Conservation (phyloP, 2,797 vertebrate species). For the Anas bernieri region DNA sequence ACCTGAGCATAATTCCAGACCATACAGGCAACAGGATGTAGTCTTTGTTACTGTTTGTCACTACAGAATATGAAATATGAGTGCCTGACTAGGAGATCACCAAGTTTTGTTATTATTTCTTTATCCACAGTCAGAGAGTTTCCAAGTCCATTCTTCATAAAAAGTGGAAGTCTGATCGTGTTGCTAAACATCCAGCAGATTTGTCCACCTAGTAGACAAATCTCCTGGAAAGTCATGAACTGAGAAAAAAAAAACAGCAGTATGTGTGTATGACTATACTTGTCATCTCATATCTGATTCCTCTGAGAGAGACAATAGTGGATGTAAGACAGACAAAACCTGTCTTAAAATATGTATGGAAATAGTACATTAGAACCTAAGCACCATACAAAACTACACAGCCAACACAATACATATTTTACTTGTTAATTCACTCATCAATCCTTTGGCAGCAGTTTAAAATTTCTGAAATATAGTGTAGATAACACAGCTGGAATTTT, state of each 20-base stretch:
- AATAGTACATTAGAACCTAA: not conserved
- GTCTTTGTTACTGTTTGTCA: not conserved
- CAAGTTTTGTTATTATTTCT: not conserved
- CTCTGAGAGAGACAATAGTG: not conserved
- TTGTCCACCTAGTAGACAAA: not conserved
- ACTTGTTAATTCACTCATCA: conserved; percentile 12
- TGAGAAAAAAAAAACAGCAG: not conserved
- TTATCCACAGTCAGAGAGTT: not conserved
- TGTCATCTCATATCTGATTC: not conserved
- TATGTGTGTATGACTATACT: not conserved
- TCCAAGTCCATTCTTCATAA: not conserved
- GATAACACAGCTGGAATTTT: not conserved
- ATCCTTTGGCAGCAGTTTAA: not conserved
- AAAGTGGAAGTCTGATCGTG: not conserved
- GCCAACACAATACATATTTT: not conserved
- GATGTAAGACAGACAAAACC: not conserved
- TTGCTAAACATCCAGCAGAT: not conserved
- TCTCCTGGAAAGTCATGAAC: not conserved
- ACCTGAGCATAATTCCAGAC: not conserved
- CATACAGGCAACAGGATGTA: not conserved
- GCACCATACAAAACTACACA: not conserved
- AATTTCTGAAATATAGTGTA: conserved; percentile 5
- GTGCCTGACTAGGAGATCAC: not conserved
- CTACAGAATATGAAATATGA: not conserved
- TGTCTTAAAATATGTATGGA: not conserved